Evolutionary conservation across 2,113 vertebrate species (phyloP).

Genomic region (Menura novaehollandiae): DNA sequence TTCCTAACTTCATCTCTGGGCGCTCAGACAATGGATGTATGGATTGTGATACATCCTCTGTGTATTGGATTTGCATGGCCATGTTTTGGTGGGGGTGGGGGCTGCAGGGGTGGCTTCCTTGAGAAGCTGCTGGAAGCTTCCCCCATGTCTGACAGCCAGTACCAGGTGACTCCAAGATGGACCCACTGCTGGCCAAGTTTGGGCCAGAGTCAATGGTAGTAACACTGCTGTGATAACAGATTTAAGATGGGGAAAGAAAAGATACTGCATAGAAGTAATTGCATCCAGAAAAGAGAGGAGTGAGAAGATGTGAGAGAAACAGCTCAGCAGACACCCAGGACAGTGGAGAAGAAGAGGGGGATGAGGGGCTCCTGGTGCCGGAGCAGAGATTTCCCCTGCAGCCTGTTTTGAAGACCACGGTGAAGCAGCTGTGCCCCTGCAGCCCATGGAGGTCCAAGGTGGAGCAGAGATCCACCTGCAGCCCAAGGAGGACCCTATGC

Average conservation of each 20-base stretch:
- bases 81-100: not conserved
- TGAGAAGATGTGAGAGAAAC: not conserved
- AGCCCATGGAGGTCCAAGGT: not conserved
- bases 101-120: not conserved
- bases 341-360: not conserved
- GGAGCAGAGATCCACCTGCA: not conserved
- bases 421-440: not conserved
- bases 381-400: not conserved
- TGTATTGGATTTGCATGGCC: not conserved
- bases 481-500: fast-evolving
- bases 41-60: no score
- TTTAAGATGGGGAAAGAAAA: not conserved
- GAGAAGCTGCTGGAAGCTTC: not conserved
- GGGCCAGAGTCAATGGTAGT: no score
- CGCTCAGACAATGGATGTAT: not conserved
- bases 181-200: not conserved
- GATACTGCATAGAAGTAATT: no score
- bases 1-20: not conserved
- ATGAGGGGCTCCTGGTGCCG: not conserved
- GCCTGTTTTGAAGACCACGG: not conserved
- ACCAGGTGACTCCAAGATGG: not conserved
- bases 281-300: not conserved
- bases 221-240: not conserved
- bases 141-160: not conserved
- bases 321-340: not conserved